Conservation (phyloP, 2,888 invertebrate species). For the Cotesia congregata region DNA sequence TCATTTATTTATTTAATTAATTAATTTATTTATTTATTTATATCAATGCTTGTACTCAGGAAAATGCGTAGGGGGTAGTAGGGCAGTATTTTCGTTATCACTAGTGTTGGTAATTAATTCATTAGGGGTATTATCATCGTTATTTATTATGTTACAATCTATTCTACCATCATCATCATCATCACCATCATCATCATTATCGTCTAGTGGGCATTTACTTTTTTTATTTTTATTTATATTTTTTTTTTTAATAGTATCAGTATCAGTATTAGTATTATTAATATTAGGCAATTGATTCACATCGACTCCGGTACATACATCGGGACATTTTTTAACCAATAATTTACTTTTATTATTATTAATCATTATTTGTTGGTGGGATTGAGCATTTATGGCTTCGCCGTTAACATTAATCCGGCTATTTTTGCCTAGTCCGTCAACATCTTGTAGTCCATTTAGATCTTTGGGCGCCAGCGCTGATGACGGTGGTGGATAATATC, state of each 20-base stretch:
- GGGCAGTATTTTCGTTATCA: slow-evolving; percentile 69
- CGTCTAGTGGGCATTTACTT: slow-evolving; percentile 64
- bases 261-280: slow-evolving; percentile 46
- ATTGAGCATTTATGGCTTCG: slow-evolving; percentile 65
- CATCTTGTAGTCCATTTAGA: too few species aligned
- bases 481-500: slow-evolving; percentile 64
- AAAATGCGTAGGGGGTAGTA: slow-evolving; percentile 67
- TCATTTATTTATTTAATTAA: too few species aligned
- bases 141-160: slow-evolving; percentile 65
- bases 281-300: slow-evolving; percentile 68
- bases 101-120: slow-evolving; percentile 66
- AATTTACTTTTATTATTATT: not conserved
- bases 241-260: too few species aligned
- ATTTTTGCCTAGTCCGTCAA: not conserved
- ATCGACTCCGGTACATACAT: slow-evolving; percentile 62
- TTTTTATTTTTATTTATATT: not conserved
- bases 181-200: slow-evolving; percentile 66
- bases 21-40: not conserved
- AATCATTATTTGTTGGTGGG: slow-evolving; percentile 55
- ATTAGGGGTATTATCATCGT: slow-evolving; percentile 61
- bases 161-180: slow-evolving; percentile 65
- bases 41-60: slow-evolving; percentile 69
- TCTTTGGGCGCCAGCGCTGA: slow-evolving; percentile 10
- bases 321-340: slow-evolving; percentile 53
- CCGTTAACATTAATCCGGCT: slow-evolving; percentile 41